These are phyloP conservation scores for Champsocephalus gunnari DNA, from an alignment of 2,797 vertebrate genomes.

Conservation along the genomic window DNA sequence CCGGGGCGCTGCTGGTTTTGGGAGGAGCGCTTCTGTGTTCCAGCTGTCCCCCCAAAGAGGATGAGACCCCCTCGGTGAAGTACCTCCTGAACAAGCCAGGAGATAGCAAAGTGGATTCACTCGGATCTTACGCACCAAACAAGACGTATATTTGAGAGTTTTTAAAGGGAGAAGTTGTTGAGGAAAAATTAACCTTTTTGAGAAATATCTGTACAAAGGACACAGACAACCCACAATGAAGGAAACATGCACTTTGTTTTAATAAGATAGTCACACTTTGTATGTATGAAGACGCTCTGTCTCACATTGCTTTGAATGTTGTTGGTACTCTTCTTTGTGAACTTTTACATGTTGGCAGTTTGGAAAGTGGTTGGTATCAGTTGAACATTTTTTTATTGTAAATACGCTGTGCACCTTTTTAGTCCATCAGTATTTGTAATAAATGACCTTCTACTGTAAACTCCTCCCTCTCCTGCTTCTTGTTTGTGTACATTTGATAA, in stretches of 20 bases:
- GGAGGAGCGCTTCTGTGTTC: conserved; percentile 85
- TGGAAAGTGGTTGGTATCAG: background rate
- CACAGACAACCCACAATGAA: conserved; percentile 30
- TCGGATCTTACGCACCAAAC: conserved; percentile 32
- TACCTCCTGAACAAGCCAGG: conserved; percentile 63
- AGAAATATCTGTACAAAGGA: conserved; percentile 15
- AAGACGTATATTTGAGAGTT: conserved; percentile 78
- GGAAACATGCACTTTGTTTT: conserved; percentile 50
- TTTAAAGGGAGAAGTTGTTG: background rate
- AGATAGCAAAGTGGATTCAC: conserved; percentile 41
- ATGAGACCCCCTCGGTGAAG: conserved; percentile 50
- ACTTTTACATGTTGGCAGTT: background rate
- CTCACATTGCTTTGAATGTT: background rate
- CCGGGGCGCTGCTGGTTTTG: conserved; percentile 83
- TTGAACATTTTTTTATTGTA: background rate
- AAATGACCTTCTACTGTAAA: conserved; percentile 3
- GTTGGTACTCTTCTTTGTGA: background rate
- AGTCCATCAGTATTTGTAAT: conserved; percentile 1
- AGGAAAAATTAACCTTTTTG: background rate
- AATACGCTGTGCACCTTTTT: background rate
- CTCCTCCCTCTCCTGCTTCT: background rate
- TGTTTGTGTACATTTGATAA: conserved; percentile 28
- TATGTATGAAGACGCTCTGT: conserved; percentile 6
- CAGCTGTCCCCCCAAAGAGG: conserved; percentile 65
- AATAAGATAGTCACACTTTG: background rate